A percentile compares a stretch with the other conserved stretches of the same genome.
Conservation (phyloP, 2,797 vertebrate species). For the Pristis pectinata region DNA sequence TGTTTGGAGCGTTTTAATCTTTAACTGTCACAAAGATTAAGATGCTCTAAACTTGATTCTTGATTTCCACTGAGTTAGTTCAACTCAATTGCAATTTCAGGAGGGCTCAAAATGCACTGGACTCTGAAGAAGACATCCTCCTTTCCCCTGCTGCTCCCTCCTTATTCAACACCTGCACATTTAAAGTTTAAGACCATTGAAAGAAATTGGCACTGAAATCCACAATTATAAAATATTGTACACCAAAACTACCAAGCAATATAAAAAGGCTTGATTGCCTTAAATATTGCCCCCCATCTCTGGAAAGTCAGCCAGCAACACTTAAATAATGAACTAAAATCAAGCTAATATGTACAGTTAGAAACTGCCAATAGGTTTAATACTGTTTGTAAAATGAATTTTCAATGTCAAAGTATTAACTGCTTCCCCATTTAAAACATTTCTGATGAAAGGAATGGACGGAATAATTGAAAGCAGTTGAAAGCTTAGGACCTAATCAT, state of each 20-base stretch:
- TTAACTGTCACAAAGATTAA: neutral
- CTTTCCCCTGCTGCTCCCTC: neutral
- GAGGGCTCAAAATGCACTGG: neutral
- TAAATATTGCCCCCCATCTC: neutral
- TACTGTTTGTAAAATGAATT: constrained; percentile 13
- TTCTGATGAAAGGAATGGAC: constrained; percentile 28
- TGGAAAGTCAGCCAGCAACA: neutral
- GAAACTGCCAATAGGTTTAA: neutral
- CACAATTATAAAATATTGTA: neutral
- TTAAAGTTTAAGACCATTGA: neutral
- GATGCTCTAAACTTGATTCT: neutral
- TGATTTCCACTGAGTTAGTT: neutral
- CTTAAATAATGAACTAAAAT: neutral
- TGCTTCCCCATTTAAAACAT: constrained; percentile 24
- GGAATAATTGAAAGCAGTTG: constrained; percentile 35
- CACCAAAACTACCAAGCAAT: neutral
- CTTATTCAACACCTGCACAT: neutral
- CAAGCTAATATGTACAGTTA: neutral
- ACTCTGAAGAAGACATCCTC: neutral
- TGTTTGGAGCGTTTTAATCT: too few species aligned
- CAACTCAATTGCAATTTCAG: neutral
- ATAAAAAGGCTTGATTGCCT: too few species aligned
- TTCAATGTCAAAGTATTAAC: neutral
- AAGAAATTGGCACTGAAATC: neutral
- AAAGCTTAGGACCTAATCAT: constrained; percentile 27